Percentiles rank a stretch among this genome's conserved stretches.
Evolutionary conservation across 2,888 invertebrate genomes (phyloP).

Genomic region (Drosophila antonietae): DNA sequence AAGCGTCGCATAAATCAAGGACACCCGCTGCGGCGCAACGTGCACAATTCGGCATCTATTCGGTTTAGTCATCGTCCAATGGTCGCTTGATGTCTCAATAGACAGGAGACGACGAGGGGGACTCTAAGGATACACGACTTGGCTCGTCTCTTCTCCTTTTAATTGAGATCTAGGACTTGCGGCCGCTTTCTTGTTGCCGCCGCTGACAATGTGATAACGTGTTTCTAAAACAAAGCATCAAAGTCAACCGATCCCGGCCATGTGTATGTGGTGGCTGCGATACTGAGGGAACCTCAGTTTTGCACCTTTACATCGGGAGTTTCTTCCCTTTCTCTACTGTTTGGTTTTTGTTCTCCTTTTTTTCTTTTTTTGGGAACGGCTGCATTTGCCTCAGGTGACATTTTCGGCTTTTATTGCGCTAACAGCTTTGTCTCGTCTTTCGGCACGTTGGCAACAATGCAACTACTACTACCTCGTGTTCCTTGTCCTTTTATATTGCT

Average conservation of each 20-base stretch:
- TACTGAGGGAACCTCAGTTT: conserved; percentile 32
- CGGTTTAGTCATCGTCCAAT: conserved; percentile 48
- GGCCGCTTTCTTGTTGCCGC: conserved; percentile 55
- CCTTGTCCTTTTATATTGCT: conserved; percentile 20
- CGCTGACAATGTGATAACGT: conserved; percentile 69
- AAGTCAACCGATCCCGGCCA: conserved; percentile 60
- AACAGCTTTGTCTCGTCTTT: conserved; percentile 69
- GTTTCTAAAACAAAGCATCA: conserved; percentile 68
- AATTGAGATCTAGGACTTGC: conserved; percentile 60
- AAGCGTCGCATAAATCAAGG: conserved; percentile 71
- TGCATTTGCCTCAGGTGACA: conserved; percentile 71
- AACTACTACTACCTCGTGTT: conserved; percentile 7
- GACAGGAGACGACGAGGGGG: neutral
- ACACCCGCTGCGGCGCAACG: conserved; percentile 74
- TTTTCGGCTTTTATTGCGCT: conserved; percentile 65
- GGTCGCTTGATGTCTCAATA: conserved; percentile 39
- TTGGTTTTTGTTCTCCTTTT: neutral
- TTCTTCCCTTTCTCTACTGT: conserved; percentile 3
- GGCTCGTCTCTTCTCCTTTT: conserved; percentile 13
- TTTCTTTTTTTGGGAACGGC: conserved; percentile 47
- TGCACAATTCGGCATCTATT: conserved; percentile 68
- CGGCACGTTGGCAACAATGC: conserved; percentile 73
- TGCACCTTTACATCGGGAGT: conserved; percentile 14
- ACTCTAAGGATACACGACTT: neutral
- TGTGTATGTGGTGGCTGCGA: conserved; percentile 37